Base-by-base conservation (phyloP, 2,888 invertebrate genomes). In the Cenopis cana region DNA sequence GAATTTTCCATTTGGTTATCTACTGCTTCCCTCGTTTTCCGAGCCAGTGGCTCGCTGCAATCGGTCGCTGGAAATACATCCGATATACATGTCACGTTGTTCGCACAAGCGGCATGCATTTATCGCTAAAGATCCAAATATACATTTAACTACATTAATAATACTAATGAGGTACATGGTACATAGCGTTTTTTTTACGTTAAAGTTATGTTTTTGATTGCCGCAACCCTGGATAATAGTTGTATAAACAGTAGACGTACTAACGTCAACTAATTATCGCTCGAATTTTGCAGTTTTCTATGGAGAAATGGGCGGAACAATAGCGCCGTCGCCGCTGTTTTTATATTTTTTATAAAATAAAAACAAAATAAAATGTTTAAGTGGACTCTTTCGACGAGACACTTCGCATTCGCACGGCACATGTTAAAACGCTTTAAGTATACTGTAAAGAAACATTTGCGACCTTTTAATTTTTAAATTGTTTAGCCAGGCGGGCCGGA, bases 1-100 rank as follows among this genome's bases (percentile, higher is more conserved):
- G 77, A 82, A 84, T 85, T 86, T 85, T 87, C 84, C 84, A 82
- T 83, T 81, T 79, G 78, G 77, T 77, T 82, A 79, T 85, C 79
- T 77, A 73, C 78, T 76, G 76, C 74, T 76, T 75, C 62, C 78
- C 79, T 85, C 79, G 82, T 88, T 89, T 89, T 89, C 88, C 87
- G 70, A 81, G 61, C 77, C 88, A 85, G 65, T 87, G 88, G 75
- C 62, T 75, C 74, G 81, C 56, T 75, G 68, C 77, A 78, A 81
- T 77, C 75, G 75, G 76, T 74, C 74, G 75, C 76, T 76, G 75
- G 74, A 76, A 79, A 80, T 75, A 81, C 71, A 74, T 75, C 75
- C 67, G 74, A 65, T 59, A 73, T 61, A 65, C 71, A 55, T 74
- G 62, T 66, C 59, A 67, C 66, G 54, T 67, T 18, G 54, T 24